Evolutionary conservation across 2,113 vertebrate genomes (phyloP).

Genomic region (Neogale vison): DNA sequence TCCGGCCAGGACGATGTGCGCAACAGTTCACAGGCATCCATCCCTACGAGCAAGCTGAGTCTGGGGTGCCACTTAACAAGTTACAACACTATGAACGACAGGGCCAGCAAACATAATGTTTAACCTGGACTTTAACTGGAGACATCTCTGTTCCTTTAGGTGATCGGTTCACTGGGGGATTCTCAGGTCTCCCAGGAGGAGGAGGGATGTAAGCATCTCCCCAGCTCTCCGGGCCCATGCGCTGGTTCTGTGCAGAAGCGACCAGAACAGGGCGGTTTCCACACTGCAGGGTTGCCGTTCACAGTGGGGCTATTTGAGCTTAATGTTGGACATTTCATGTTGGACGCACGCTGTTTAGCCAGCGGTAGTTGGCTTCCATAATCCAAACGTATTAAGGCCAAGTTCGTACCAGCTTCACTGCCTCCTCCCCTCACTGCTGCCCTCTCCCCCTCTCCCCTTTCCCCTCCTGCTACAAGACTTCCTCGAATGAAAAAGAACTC

Average conservation of each 20-base stretch:
- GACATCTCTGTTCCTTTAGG: neutral
- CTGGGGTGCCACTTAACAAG: neutral
- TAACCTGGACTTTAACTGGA: conserved; percentile 1
- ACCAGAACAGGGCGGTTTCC: neutral
- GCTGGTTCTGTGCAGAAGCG: neutral
- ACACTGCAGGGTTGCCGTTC: neutral
- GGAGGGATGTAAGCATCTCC: neutral
- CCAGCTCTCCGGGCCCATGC: neutral
- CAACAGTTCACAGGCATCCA: neutral
- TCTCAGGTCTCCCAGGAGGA: neutral
- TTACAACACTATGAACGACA: neutral
- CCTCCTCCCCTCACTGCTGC: neutral
- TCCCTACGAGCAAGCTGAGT: neutral
- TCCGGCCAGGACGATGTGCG: neutral
- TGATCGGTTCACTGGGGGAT: neutral
- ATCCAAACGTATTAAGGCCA: neutral
- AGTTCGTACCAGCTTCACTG: neutral
- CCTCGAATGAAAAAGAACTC: neutral
- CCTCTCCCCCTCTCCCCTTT: neutral
- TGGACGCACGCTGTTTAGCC: neutral
- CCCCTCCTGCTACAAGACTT: neutral
- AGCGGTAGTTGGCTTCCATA: neutral
- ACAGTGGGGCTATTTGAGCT: neutral
- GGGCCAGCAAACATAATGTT: neutral
- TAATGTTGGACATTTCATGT: neutral